Evolutionary conservation across 2,113 vertebrate species (phyloP), one percentile per base, ranked within the genome.

Genomic region (Columba livia): DNA sequence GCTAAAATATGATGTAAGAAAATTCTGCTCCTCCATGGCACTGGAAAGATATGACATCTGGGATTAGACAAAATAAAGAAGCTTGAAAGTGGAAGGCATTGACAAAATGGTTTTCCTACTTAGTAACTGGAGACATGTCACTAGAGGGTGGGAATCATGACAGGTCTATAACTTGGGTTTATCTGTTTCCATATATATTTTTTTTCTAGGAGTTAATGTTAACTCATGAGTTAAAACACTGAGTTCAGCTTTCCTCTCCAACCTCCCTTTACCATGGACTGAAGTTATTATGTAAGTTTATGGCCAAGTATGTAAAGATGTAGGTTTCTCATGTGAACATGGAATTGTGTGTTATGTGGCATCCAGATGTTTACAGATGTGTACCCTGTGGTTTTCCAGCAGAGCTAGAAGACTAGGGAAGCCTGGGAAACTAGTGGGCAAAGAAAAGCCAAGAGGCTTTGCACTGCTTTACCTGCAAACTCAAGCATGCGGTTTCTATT

Each of bases 1-100:
- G 96, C 90, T 98, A 93, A 87, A 96, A 88, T 71, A 89, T 89
- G 96, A 97, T 97, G 97, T 96, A 97, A 98, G 97, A 98, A 97
- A 95, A 97, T 96, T 97, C 94, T 85, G 38, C 61, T 96, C n/a
- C 96, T 96, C 85, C 91, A 96, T 88, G 93, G 96, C 96, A 97
- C 95, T 97, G 97, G 97, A 96, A 94, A 85, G 87, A 94, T 94
- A 95, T 61, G 91, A 97, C 97, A 97, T 97, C 96, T 97, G 96
- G 94, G 91, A 95, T 96, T 93, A 94, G 72, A 91, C 31, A 96
- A 97, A 97, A 96, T 95, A 97, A 94, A 96, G 88, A 93, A 79
- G 20, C 53, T 87, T 89, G 34, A 90, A 95, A 74, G n/a, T 89
- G 78, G 47, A 94, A 95, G 87, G 80, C 79, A 77, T 7, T 94